phyloP scores from a whole-genome alignment of 2,113 vertebrate genomes.

The Trinectes maculatus region DNA sequence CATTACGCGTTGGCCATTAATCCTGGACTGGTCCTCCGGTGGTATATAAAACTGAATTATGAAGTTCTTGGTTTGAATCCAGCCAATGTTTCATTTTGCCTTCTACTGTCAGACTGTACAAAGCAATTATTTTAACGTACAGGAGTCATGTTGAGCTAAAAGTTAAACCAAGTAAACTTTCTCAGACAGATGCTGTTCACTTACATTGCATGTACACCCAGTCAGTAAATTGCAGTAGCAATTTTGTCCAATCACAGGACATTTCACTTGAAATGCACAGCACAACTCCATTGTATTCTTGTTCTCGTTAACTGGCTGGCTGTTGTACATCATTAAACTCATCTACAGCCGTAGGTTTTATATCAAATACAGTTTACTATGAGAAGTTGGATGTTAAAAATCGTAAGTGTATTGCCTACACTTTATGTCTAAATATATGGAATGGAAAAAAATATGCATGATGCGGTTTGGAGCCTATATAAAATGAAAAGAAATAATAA shows the following conservation, averaged over 20 bases:
- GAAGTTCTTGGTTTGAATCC: background rate
- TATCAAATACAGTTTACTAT: background rate
- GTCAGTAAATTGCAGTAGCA: background rate
- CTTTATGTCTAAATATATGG: background rate
- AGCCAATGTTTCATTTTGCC: background rate
- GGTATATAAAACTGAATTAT: background rate
- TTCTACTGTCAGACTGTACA: background rate
- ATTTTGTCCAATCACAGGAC: background rate
- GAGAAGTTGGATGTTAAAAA: background rate
- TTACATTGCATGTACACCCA: background rate
- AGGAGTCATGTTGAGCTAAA: background rate
- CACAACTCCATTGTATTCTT: background rate
- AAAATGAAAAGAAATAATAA: slow-evolving; percentile 28
- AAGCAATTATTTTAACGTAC: background rate
- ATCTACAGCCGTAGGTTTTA: background rate
- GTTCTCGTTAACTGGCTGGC: background rate
- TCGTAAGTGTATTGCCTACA: background rate
- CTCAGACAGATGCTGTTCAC: background rate
- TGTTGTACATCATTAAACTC: background rate
- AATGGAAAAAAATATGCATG: background rate
- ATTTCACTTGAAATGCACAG: slow-evolving; percentile 6
- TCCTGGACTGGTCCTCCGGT: background rate
- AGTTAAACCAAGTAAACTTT: background rate
- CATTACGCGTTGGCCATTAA: background rate
- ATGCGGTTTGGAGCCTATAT: background rate